Evolutionary conservation across 1,140 invertebrate genomes (phyloP), one percentile per base, ranked within the genome.

Genomic region (Subanguina moxae): DNA sequence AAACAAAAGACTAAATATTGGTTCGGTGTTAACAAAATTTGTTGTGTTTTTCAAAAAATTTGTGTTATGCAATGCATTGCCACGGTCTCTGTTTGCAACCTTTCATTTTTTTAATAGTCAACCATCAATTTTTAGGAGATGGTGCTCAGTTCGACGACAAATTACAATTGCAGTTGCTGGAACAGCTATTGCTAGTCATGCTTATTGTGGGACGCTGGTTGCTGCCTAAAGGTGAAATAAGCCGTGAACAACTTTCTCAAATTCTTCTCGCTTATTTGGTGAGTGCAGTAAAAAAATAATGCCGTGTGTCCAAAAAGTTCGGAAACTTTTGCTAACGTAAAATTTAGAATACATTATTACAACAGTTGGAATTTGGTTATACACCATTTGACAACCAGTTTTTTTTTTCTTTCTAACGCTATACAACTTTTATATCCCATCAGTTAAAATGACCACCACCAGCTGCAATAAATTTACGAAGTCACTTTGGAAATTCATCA

Each of bases 181-280:
- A 85, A 71, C 84, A 86, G 66, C 65, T 85, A 27, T 67, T 85
- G 25, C 76, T 86, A 1, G 83, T 85, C 58, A 69, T 83, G 11
- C 74, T 85, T 56, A 83, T 85, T 23, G 62, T 86, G 38, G 80
- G 83, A 8, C 72, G 84, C 42, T 86, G 85, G 82, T 62, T 85
- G 1, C 75, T 85, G n/a, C 85, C 85, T 1, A 80, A 83, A 28
- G 91, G 91, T 8, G 90, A 92, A 67, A 86, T 94, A 1, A 92
- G 90, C 0, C 86, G 92, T 28, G 92, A 94, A 80, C 90, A 94
- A 82, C 85, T 94, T 5, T 92, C 91, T 43, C 92, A 94, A 77
- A 84, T 95, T n/a, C 83, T 94, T 0, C 85, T 94, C 1, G 92
- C 87, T 28, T 88, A 88, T 77, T 86, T 88, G 67, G 86, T 86